These are phyloP conservation scores for Epirrita christyi DNA, from an alignment of 2,888 invertebrate genomes.

Conservation along the genomic window DNA sequence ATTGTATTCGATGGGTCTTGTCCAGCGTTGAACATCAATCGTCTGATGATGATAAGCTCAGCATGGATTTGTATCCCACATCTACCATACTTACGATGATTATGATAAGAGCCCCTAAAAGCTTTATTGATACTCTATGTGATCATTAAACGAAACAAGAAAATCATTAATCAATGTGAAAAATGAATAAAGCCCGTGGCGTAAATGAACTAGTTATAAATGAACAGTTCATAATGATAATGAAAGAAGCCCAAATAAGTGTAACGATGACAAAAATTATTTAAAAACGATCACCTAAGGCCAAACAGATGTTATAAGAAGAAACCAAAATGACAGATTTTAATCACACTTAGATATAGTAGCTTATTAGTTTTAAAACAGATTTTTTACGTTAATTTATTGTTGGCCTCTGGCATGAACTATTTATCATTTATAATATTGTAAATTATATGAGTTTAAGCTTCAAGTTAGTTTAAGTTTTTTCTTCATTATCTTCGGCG, in stretches of 20 bases:
- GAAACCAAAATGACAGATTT: conserved; percentile 22
- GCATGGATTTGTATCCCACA: no score
- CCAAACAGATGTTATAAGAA: conserved; percentile 14
- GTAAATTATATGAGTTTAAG: no score
- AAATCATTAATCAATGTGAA: conserved; percentile 4
- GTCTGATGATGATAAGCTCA: no score
- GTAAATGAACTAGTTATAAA: conserved; percentile 6
- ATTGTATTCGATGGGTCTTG: no score
- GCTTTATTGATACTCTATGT: no score
- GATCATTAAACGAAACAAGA: not conserved
- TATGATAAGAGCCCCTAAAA: no score
- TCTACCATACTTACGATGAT: no score
- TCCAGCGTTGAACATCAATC: no score
- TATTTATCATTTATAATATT: conserved; percentile 5
- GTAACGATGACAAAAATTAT: conserved; percentile 11
- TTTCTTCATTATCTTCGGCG: no score
- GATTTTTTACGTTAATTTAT: conserved; percentile 26
- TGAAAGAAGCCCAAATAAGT: conserved; percentile 2
- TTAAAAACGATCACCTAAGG: conserved; percentile 21
- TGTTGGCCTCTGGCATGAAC: conserved; percentile 1
- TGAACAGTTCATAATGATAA: conserved; percentile 9
- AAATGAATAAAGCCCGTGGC: conserved; percentile 1
- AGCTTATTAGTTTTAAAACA: conserved; percentile 35
- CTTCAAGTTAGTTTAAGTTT: no score
- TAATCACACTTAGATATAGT: conserved; percentile 30